These are phyloP conservation scores for Leptinotarsa tumamoca DNA, from an alignment of 2,888 invertebrate species.

Conservation along the genomic window DNA sequence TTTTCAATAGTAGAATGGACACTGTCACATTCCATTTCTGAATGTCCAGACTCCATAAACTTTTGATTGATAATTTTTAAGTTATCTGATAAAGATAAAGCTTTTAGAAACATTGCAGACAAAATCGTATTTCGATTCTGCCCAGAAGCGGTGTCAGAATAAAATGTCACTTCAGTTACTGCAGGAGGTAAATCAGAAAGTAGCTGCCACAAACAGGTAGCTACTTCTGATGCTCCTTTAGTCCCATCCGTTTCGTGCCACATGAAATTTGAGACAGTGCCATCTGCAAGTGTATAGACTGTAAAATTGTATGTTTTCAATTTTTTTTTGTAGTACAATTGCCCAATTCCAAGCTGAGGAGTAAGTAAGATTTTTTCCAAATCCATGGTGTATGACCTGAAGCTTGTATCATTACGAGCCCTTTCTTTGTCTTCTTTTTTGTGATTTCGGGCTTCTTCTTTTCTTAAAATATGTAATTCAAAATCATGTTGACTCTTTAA, in stretches of 20 bases:
- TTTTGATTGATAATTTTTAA: neutral
- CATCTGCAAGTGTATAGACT: too few relatives aligned
- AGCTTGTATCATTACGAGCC: slow-evolving; percentile 9
- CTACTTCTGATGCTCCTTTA: slow-evolving; percentile 18
- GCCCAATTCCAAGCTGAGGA: slow-evolving; percentile 5
- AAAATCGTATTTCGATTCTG: slow-evolving; percentile 14
- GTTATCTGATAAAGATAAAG: slow-evolving; percentile 13
- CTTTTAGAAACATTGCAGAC: slow-evolving; percentile 2
- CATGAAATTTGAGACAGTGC: slow-evolving; percentile 1
- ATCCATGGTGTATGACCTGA: slow-evolving; percentile 15
- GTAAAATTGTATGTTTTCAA: neutral
- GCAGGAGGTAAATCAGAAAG: slow-evolving; percentile 8
- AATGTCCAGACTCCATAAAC: too few relatives aligned
- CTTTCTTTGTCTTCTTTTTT: slow-evolving; percentile 9
- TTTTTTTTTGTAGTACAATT: slow-evolving; percentile 14
- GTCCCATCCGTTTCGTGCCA: slow-evolving; percentile 6
- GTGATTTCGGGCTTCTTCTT: neutral
- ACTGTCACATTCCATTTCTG: too few relatives aligned
- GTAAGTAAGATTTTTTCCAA: slow-evolving; percentile 6
- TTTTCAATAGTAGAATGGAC: too few relatives aligned
- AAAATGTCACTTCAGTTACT: slow-evolving; percentile 18
- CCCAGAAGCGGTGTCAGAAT: slow-evolving; percentile 15
- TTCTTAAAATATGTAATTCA: too few relatives aligned
- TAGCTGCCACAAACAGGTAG: slow-evolving; percentile 9
- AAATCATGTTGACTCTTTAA: neutral